Percentiles rank a stretch among this genome's conserved stretches.
Conservation (phyloP, 1,140 invertebrate genomes). For the Drosophila baimaii region DNA sequence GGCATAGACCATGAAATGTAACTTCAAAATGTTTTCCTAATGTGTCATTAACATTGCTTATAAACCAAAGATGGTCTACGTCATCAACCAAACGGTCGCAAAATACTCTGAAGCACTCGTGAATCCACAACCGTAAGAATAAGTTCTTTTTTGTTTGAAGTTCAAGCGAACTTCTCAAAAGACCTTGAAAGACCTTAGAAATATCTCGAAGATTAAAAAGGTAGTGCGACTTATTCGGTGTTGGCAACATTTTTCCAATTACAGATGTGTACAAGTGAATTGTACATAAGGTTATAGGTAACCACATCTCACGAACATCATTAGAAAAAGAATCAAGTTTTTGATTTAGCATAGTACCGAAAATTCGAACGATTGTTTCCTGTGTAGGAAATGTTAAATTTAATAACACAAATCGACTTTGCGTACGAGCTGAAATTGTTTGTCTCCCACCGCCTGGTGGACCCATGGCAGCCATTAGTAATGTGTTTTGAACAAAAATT, state of each 20-base stretch:
- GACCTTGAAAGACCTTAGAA: conserved; percentile 90
- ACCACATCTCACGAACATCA: conserved; percentile 90
- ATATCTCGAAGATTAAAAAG: conserved; percentile 94
- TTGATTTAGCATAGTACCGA: conserved; percentile 92
- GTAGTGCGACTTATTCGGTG: conserved; percentile 94
- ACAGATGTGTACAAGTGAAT: conserved; percentile 91
- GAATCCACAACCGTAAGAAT: conserved; percentile 92
- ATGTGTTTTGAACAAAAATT: conserved; percentile 91
- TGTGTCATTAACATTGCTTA: conserved; percentile 88
- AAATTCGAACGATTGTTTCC: conserved; percentile 91
- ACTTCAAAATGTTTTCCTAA: conserved; percentile 90
- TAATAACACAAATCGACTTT: conserved; percentile 92
- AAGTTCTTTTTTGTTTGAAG: conserved; percentile 89
- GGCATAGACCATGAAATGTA: conserved; percentile 92
- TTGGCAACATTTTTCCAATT: conserved; percentile 90
- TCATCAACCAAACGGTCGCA: conserved; percentile 92
- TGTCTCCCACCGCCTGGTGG: conserved; percentile 92
- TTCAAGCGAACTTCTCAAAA: conserved; percentile 90
- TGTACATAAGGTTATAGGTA: conserved; percentile 85
- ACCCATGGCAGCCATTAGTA: conserved; percentile 91
- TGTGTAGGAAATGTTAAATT: conserved; percentile 92
- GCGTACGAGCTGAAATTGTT: conserved; percentile 89
- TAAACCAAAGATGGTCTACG: conserved; percentile 91
- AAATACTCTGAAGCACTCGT: conserved; percentile 93
- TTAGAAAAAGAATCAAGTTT: conserved; percentile 91